Conservation (phyloP, 2,797 vertebrate species). For the Enteromius fasciolatus region DNA sequence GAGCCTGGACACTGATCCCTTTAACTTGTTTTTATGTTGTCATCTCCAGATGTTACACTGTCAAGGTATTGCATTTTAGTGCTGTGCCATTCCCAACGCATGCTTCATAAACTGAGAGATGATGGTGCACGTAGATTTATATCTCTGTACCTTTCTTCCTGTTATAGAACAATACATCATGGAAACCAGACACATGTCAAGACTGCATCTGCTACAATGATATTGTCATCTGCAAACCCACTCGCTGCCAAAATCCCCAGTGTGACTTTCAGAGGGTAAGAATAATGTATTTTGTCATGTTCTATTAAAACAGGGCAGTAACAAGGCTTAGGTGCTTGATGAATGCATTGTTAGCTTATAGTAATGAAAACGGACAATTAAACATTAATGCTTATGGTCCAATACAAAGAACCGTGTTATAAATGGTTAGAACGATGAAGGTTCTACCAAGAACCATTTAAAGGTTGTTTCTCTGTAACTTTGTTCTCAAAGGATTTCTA, state of each 20-base stretch:
- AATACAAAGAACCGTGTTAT: neutral
- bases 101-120: conserved; percentile 21
- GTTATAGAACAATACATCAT: conserved; percentile 85
- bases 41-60: neutral
- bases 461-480: neutral
- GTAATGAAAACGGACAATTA: neutral
- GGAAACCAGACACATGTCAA: conserved; percentile 87
- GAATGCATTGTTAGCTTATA: conserved; percentile 14
- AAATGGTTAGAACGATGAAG: neutral
- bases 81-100: conserved; percentile 7
- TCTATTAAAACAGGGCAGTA: conserved; percentile 2
- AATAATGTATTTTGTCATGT: neutral
- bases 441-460: neutral
- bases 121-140: conserved; percentile 20
- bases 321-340: conserved; percentile 22
- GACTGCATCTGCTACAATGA: conserved; percentile 82
- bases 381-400: neutral
- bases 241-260: conserved; percentile 80
- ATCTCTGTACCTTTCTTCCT: conserved; percentile 52
- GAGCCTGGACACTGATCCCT: neutral
- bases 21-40: neutral
- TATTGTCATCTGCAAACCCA: conserved; percentile 80
- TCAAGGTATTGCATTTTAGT: conserved; percentile 12
- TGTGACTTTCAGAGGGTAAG: conserved; percentile 89
- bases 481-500: neutral